Evolutionary conservation across 2,888 invertebrate genomes (phyloP).

Genomic region (Baronia brevicornis): DNA sequence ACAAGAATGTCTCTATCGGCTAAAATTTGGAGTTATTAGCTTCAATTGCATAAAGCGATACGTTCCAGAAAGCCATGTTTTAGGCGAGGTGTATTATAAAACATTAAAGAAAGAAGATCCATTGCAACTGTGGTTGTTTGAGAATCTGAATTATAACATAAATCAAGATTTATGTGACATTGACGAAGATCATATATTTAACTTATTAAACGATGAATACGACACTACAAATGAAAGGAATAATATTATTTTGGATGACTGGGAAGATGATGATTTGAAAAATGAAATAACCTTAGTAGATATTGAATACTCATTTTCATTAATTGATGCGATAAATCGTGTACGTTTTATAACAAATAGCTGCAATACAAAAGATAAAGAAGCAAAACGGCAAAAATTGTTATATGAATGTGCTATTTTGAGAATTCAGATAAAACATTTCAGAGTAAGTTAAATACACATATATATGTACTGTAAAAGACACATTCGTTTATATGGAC

Average conservation of each 20-base stretch:
- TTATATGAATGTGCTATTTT: constrained; percentile 5
- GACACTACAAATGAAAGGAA: constrained; percentile 21
- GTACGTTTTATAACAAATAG: constrained; percentile 5
- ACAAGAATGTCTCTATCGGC: constrained; percentile 31
- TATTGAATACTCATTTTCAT: constrained; percentile 10
- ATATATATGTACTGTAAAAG: too few relatives aligned
- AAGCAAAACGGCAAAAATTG: constrained; percentile 21
- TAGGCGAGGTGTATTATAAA: constrained; percentile 30
- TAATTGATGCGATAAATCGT: constrained; percentile 9
- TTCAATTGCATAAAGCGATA: constrained; percentile 20
- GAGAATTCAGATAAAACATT: constrained; percentile 30
- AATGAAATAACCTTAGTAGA: background rate
- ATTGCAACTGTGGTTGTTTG: constrained; percentile 45
- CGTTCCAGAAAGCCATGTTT: constrained; percentile 22
- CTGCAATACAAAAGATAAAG: constrained; percentile 21
- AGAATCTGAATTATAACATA: constrained; percentile 21
- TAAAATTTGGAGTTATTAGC: constrained; percentile 36
- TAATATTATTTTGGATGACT: constrained; percentile 34
- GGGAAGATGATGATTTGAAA: constrained; percentile 19
- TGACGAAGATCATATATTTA: constrained; percentile 23
- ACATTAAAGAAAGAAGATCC: constrained; percentile 23
- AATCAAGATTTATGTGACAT: constrained; percentile 18
- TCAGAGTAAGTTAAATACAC: constrained; percentile 31
- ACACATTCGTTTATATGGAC: too few relatives aligned
- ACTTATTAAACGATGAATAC: background rate